Base-by-base conservation (phyloP, 2,797 vertebrate species). In the Poeciliopsis gracilis region DNA sequence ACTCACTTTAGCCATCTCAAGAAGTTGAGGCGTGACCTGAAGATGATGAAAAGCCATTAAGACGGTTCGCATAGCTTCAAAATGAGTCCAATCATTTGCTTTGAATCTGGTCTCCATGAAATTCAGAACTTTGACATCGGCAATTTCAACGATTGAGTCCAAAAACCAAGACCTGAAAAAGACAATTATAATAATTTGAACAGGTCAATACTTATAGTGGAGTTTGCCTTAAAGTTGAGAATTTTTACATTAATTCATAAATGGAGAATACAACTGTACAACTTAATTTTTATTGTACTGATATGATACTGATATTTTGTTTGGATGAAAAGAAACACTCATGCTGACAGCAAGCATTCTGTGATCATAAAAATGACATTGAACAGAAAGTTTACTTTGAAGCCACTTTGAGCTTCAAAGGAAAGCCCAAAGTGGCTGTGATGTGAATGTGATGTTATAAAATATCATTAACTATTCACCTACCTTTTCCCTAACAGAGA, bases 81-180 rank as follows among this genome's bases (percentile, higher is more conserved):
- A 0, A 23, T 63, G n/a, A 30, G 84, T 87, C 3, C 97, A 3
- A 46, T 97, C 95, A 33, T 77, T 85, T 6, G 41, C 89, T 55
- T 93, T 87, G 82, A 97, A 94, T 82, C 96, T 93, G 10, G 36
- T 86, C 78, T 95, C 92, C 25, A 97, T 67, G 87, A 98, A 96
- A 55, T 93, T 95, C 11, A 98, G 83, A 3, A 95, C 78, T 71
- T 95, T 94, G 30, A 84, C 20, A 18, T 97, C 96, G 2, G 87
- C 94, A 25, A 95, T 71, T 0, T 94, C 94, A 77, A 93, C 92
- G 78, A 96, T 59, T 33, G 88, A 87, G 82, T 96, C 95, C 91
- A 97, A 90, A 75, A 98, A 93, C 96, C 96, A 97, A 0, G 90
- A 85, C 88, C 97, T 97, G 30, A 70, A 8, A 13, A 82, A 25